A percentile compares a stretch with the other conserved stretches of the same genome.
These are phyloP conservation scores for Cataglyphis altisquamis DNA, from an alignment of 2,888 invertebrate genomes.

Conservation along the genomic window DNA sequence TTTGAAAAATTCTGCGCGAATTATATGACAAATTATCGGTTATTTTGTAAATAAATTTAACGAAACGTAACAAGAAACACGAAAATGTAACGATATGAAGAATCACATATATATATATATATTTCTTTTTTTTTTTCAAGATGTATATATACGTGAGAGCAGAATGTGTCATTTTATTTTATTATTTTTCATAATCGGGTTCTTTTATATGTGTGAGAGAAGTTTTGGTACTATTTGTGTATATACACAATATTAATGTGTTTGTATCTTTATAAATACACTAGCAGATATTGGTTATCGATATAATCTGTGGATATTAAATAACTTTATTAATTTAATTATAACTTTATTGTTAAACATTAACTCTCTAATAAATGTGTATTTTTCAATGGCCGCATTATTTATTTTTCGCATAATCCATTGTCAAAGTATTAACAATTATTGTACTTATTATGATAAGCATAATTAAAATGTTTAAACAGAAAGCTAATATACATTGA, in stretches of 20 bases:
- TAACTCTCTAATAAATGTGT: neutral
- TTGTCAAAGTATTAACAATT: constrained; percentile 12
- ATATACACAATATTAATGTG: neutral
- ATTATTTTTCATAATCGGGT: neutral
- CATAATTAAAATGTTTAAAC: constrained; percentile 29
- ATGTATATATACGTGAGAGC: neutral
- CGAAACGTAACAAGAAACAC: no score
- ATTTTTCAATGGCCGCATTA: neutral
- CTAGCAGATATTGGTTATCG: neutral
- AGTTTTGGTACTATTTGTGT: neutral
- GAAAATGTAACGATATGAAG: no score
- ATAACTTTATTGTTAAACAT: neutral
- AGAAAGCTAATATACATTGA: neutral
- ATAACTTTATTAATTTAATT: neutral
- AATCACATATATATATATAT: no score
- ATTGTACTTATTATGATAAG: constrained; percentile 4
- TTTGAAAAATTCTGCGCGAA: no score
- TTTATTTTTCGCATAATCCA: constrained; percentile 2
- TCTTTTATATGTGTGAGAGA: neutral
- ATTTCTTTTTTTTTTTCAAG: neutral
- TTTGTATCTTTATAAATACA: neutral
- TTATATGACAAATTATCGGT: no score
- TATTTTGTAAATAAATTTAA: no score
- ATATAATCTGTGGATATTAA: constrained; percentile 25
- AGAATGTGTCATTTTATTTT: neutral